Evolutionary conservation across 1,140 invertebrate species (phyloP).

Genomic region (Acromyrmex echinatior): DNA sequence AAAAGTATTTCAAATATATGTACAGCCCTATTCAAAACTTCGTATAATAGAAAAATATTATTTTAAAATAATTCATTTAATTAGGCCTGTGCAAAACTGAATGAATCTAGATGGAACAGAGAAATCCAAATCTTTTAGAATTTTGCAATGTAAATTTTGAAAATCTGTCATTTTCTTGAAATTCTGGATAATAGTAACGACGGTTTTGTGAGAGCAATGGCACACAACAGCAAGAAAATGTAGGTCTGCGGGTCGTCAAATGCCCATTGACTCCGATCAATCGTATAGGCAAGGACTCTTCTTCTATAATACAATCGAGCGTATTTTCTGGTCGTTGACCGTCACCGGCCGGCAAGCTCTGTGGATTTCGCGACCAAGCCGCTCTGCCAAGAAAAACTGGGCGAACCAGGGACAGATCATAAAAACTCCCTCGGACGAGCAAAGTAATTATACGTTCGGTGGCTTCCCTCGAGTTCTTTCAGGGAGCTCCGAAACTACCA

Average conservation of each 20-base stretch:
- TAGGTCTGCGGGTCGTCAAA: conserved; percentile 82
- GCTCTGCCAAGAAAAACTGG: conserved; percentile 78
- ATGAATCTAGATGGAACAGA: background rate
- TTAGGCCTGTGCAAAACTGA: background rate
- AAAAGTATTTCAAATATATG: no score
- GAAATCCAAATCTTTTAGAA: no score
- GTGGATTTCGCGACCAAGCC: conserved; percentile 46
- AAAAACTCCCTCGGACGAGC: conserved; percentile 80
- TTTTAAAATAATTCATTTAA: background rate
- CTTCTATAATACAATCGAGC: conserved; percentile 74
- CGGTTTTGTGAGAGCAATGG: background rate
- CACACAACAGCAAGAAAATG: conserved; percentile 67
- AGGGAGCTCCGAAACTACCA: conserved; percentile 63
- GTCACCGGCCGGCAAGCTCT: conserved; percentile 71
- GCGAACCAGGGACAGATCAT: conserved; percentile 70
- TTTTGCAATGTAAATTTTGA: background rate
- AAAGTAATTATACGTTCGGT: conserved; percentile 76
- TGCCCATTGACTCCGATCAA: conserved; percentile 67
- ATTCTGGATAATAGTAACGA: background rate
- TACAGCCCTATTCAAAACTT: background rate
- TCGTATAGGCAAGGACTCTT: conserved; percentile 60
- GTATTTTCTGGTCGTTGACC: conserved; percentile 82
- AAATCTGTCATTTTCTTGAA: background rate
- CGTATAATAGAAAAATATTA: background rate
- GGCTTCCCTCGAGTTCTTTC: conserved; percentile 57